These are phyloP conservation scores for Tenthredo livida DNA, from an alignment of 2,888 invertebrate species.

Conservation along the genomic window DNA sequence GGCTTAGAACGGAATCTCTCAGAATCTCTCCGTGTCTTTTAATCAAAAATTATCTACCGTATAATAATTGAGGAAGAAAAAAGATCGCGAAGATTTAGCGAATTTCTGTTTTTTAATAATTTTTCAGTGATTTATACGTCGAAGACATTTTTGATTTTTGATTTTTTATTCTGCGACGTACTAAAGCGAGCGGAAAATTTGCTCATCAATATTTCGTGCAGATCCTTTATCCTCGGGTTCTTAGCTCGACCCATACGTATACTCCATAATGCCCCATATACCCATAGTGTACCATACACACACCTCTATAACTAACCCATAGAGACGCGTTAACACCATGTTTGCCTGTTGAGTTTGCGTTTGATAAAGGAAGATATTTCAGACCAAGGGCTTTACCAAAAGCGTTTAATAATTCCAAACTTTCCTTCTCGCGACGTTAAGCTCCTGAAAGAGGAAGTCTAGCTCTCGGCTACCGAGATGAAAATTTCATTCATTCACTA, in stretches of 20 bases:
- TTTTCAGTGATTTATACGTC: too few species aligned
- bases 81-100: too few species aligned
- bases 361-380: conserved; percentile 39
- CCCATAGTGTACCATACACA: not conserved
- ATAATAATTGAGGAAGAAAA: too few species aligned
- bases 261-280: not conserved
- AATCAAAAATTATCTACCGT: too few species aligned
- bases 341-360: not conserved
- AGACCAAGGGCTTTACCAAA: not conserved
- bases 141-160: too few species aligned
- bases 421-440: not conserved
- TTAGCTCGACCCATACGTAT: not conserved
- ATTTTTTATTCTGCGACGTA: too few species aligned
- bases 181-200: not conserved
- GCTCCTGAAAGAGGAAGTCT: conserved; percentile 1
- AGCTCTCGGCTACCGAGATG: not conserved
- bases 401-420: conserved; percentile 39
- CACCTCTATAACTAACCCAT: not conserved
- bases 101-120: too few species aligned
- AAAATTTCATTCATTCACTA: conserved; percentile 7
- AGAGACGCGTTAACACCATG: conserved; percentile 21
- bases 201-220: conserved; percentile 26
- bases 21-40: too few species aligned
- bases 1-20: too few species aligned
- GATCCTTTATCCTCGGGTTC: conserved; percentile 3